Percentiles rank a stretch among this genome's conserved stretches.
Conservation (phyloP, 2,888 invertebrate genomes). For the Caenorhabditis afra region DNA sequence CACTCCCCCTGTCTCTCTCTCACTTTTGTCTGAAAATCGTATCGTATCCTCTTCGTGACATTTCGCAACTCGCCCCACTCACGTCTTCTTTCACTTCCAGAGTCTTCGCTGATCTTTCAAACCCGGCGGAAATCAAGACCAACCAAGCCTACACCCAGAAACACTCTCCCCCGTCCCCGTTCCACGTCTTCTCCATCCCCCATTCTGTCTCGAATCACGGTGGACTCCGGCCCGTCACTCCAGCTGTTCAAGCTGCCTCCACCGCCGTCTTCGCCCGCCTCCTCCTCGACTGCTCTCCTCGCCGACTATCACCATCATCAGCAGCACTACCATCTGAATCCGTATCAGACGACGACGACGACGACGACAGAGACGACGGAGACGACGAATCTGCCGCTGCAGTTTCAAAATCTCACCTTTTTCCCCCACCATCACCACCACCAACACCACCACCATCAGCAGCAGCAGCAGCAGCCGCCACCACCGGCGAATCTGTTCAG, state of each 20-base stretch:
- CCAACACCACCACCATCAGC: slow-evolving; percentile 13
- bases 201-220: too few species aligned
- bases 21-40: too few species aligned
- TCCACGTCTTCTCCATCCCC: neutral
- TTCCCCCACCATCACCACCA: slow-evolving; percentile 10
- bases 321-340: neutral
- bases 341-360: neutral
- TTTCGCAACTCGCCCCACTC: slow-evolving; percentile 1
- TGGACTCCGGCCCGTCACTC: neutral
- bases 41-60: neutral
- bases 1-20: slow-evolving; percentile 7
- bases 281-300: slow-evolving; percentile 8
- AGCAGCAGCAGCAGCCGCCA: neutral
- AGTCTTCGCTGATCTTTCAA: slow-evolving; percentile 19
- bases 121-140: slow-evolving; percentile 14
- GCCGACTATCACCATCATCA: slow-evolving; percentile 2
- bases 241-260: slow-evolving; percentile 47
- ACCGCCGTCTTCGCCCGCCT: slow-evolving; percentile 36
- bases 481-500: slow-evolving; percentile 6
- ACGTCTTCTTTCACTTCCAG: slow-evolving; percentile 17
- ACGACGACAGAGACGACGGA: too few species aligned
- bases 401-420: slow-evolving; percentile 25
- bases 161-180: neutral
- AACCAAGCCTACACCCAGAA: too few species aligned
- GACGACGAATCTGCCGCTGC: slow-evolving; percentile 6